phyloP scores from a whole-genome alignment of 2,113 vertebrate genomes.

The Turnix velox region DNA sequence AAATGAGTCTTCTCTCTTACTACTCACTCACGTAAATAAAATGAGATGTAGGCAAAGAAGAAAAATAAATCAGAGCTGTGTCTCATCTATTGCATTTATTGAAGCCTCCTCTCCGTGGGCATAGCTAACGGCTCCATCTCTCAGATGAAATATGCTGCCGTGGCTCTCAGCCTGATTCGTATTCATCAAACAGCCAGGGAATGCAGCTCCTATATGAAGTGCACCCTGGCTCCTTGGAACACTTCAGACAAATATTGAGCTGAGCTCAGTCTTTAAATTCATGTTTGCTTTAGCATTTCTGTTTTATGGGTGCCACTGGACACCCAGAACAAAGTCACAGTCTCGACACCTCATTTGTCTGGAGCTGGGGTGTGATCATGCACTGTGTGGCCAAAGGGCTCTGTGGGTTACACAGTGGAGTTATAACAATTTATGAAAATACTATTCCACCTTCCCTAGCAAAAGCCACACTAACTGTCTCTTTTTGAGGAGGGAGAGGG shows the following conservation, averaged over 20 bases:
- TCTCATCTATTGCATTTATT: not conserved
- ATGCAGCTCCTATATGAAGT: not conserved
- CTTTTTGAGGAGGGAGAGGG: accelerated
- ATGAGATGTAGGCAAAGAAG: not conserved
- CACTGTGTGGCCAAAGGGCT: not conserved
- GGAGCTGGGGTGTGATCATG: not conserved
- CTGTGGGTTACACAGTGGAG: not conserved
- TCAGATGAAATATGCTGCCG: not conserved
- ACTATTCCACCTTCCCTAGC: not conserved
- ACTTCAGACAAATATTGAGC: not conserved
- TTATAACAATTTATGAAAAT: not conserved
- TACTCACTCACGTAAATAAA: not conserved
- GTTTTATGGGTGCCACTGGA: not conserved
- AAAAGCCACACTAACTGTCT: not conserved
- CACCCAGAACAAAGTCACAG: not conserved
- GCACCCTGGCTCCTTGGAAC: not conserved
- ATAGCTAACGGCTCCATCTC: not conserved
- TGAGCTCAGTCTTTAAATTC: not conserved
- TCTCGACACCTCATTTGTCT: not conserved
- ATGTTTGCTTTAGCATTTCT: not conserved
- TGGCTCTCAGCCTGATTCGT: not conserved
- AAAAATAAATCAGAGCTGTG: not conserved
- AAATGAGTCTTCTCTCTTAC: not conserved
- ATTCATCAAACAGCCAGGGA: not conserved
- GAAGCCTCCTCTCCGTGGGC: not conserved